Base-by-base conservation (phyloP, 2,888 invertebrate species). In the Andrena flavipes region DNA sequence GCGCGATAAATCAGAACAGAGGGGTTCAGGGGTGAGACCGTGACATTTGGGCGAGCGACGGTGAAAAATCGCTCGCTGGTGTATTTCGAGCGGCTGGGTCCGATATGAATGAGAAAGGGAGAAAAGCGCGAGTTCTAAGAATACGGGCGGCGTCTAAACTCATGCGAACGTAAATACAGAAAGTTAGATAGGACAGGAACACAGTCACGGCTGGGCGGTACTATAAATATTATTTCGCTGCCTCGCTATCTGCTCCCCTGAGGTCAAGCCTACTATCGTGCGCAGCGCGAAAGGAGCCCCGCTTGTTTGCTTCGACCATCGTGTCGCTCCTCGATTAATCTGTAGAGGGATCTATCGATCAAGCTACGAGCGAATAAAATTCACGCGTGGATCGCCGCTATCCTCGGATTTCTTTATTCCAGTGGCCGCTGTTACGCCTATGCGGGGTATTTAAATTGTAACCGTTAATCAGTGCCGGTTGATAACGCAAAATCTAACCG, bases 161-260 rank as follows among this genome's bases (percentile, higher is more conserved):
- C 33, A 30, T 51, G 30, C 20, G 73, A 70, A 54, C 54, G 65
- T 72, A 82, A 82, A 78, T 83, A 76, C 62, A 72, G 62, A 76
- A 71, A 65, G 48, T 56, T 62, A 64, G 78, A 74, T 71, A 67
- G 74, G 62, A 68, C 29, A 56, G 69, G 48, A 48, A 69, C 56
- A 35, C 65, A 48, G 68, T 64, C 69, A 76, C 69, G 48, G 42
- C 42, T 26, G 51, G 29, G 16, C 30, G 69, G 49, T 62, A 77
- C 51, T 76, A 86, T 64, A 83, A 86, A 80, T 82, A 84, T 84
- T 81, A 65, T 33, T 68, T 73, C 67, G 54, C 73, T 16, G 42
- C 35, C 69, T 80, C 71, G 51, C 51, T 87, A 76, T 80, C 80
- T 42, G 42, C 59, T 71, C 60, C n/a, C 20, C 48, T 68, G 65